Base-by-base conservation (phyloP, 2,113 vertebrate species). In the Cryptotis parvus region DNA sequence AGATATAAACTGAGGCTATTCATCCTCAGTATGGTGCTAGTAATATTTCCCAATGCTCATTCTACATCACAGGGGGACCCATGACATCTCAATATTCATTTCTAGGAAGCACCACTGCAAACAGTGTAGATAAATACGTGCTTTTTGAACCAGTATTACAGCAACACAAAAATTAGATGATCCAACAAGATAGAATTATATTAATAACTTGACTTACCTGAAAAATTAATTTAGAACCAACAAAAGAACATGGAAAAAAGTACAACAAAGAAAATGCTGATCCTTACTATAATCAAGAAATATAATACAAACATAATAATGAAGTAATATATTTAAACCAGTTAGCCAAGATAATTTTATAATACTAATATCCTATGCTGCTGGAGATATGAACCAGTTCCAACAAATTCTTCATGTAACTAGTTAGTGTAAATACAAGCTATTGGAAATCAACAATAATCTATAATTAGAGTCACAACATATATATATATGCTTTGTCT, bases 191-290 rank as follows among this genome's bases (percentile, higher is more conserved):
- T 4, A 85, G 33, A 15, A 92, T 89, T 63, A 86, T 14, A 69
- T 65, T 69, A 92, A 63, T 77, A 81, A 87, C 88, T 82, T 84
- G 72, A 66, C 37, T 81, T 82, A 73, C 39, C 58, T 79, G 31
- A 22, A 88, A 95, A 94, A 74, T 31, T 85, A 78, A 75, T 79
- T 82, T 85, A 93, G 72, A 89, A 88, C 29, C 26, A 78, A 39
- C 26, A 78, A 43, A 26, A 93, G 52, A 49, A 83, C 31, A 63
- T 81, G n/a, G 85, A 91, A 89, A 33, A 87, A 90, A 93, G 92
- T 65, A 77, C 24, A 73, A 39, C 84, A 77, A 26, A 80, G 27
- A 80, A 94, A 91, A 89, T 79, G 69, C 1, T 61, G 73, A 80
- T n/a, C 10, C 45, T 91, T 70, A 73, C 77, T 75, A 91, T 68